Conservation (phyloP, 2,113 vertebrate species). For the Symphodus melops region DNA sequence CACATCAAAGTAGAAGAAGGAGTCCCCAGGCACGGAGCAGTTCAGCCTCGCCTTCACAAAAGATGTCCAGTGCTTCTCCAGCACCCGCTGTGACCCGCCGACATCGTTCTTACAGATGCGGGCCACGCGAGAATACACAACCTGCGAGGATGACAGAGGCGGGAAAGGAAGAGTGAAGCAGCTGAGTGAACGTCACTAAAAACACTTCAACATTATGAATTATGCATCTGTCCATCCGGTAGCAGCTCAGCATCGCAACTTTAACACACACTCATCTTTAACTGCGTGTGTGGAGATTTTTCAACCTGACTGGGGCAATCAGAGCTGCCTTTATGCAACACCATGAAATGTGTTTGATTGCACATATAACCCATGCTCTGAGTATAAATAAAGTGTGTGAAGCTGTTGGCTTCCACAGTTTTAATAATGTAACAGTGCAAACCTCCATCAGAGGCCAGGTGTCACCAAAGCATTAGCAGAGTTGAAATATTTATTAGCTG, state of each 20-base stretch:
- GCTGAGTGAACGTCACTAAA: conserved; percentile 63
- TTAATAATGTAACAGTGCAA: conserved; percentile 89
- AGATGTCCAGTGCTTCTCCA: conserved; percentile 99
- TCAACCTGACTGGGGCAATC: conserved; percentile 40
- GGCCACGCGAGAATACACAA: conserved; percentile 97
- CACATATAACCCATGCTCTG: conserved; percentile 69
- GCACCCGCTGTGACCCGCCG: conserved; percentile 96
- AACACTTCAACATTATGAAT: conserved; percentile 73
- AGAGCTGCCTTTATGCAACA: conserved; percentile 9
- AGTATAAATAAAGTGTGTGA: conserved; percentile 57
- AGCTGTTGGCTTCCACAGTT: conserved; percentile 79
- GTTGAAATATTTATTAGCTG: conserved; percentile 87
- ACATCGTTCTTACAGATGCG: conserved; percentile 98
- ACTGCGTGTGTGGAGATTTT: conserved; percentile 35
- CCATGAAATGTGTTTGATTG: conserved; percentile 25
- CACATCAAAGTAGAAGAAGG: conserved; percentile 99
- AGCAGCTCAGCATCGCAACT: conserved; percentile 45
- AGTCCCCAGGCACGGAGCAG: conserved; percentile 97
- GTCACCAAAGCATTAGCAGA: conserved; percentile 83
- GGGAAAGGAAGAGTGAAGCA: conserved; percentile 32
- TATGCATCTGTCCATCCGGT: conserved; percentile 72
- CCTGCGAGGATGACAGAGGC: conserved; percentile 77
- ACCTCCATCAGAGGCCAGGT: conserved; percentile 81
- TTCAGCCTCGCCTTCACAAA: conserved; percentile 97
- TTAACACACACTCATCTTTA: conserved; percentile 40